phyloP scores from a whole-genome alignment of 2,888 invertebrate species.

The Epistrophe eligans region DNA sequence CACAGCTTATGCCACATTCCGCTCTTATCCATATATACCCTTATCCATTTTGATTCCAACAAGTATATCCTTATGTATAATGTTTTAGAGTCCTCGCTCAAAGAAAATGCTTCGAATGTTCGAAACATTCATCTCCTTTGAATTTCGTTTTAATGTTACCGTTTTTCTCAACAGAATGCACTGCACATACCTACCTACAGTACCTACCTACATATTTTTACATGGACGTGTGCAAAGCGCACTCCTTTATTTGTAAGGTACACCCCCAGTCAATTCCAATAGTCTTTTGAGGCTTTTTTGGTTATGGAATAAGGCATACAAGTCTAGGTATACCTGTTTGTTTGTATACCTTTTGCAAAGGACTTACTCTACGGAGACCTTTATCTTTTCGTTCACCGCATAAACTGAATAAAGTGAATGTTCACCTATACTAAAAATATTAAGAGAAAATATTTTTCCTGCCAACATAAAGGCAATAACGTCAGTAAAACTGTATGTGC shows the following conservation, averaged over 20 bases:
- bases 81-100: conserved; percentile 27
- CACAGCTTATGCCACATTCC: background rate
- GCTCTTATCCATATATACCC: no score
- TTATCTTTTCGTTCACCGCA: conserved; percentile 55
- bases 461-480: conserved; percentile 14
- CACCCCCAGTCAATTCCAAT: conserved; percentile 11
- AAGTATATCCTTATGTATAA: conserved; percentile 32
- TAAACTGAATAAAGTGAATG: conserved; percentile 71
- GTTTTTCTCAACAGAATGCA: conserved; percentile 6
- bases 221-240: conserved; percentile 14
- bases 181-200: no score
- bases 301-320: conserved; percentile 17
- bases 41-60: conserved; percentile 21
- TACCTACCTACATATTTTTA: background rate
- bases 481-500: background rate
- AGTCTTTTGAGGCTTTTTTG: conserved; percentile 26
- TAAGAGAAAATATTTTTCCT: conserved; percentile 45
- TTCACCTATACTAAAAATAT: conserved; percentile 48
- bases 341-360: background rate
- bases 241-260: conserved; percentile 30
- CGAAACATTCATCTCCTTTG: conserved; percentile 65
- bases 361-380: conserved; percentile 33
- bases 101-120: conserved; percentile 58
- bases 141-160: conserved; percentile 53
- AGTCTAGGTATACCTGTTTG: background rate